These are phyloP conservation scores for Anagrus nilaparvatae DNA, from an alignment of 1,140 invertebrate genomes.

Conservation along the genomic window DNA sequence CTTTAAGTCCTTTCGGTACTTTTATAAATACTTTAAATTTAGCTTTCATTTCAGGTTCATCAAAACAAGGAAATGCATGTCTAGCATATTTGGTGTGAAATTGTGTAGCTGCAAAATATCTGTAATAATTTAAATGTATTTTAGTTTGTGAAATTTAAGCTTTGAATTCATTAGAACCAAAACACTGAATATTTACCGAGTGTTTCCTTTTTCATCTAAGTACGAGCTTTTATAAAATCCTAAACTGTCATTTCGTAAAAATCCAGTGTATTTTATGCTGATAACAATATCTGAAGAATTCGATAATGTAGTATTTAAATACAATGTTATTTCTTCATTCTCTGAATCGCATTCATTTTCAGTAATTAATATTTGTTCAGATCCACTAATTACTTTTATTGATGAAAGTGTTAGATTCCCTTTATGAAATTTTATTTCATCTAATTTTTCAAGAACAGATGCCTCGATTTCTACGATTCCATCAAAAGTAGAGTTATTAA, in stretches of 20 bases:
- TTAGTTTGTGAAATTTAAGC: neutral
- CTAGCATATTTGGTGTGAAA: conserved; percentile 51
- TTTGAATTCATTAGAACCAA: neutral
- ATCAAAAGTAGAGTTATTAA: no score
- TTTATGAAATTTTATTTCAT: no score
- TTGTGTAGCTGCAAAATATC: conserved; percentile 48
- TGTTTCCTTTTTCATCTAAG: conserved; percentile 48
- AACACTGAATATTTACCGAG: conserved; percentile 51
- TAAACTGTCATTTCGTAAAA: conserved; percentile 47
- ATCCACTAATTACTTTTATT: no score
- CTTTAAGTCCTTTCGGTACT: conserved; percentile 25
- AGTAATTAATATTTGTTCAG: no score
- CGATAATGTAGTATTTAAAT: no score
- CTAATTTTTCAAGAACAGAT: no score
- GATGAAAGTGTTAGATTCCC: no score
- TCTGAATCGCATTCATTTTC: no score
- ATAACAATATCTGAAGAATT: no score
- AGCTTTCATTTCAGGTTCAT: conserved; percentile 59
- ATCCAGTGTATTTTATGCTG: conserved; percentile 42
- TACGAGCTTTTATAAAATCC: conserved; percentile 80
- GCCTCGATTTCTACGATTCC: no score
- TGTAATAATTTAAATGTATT: conserved; percentile 9
- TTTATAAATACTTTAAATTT: conserved; percentile 45
- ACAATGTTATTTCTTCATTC: no score
- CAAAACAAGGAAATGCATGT: conserved; percentile 56